phyloP scores from a whole-genome alignment of 2,113 vertebrate species.

The Notechis scutatus region DNA sequence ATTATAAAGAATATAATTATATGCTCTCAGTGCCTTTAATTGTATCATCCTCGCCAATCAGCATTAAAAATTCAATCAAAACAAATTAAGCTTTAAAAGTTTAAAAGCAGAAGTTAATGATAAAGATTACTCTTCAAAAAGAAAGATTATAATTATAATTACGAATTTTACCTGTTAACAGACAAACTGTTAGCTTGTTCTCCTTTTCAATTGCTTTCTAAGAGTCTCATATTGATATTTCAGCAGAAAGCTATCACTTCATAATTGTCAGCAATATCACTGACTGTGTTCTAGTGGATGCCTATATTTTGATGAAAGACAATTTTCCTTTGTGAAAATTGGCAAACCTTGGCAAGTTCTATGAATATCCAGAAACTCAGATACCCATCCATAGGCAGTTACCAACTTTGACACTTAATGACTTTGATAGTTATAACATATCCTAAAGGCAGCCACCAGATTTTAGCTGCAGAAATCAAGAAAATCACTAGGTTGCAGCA shows the following conservation, averaged over 20 bases:
- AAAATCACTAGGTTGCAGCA: not conserved
- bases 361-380: not conserved
- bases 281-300: not conserved
- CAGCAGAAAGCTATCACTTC: not conserved
- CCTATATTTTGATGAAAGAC: not conserved
- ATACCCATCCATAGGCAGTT: not conserved
- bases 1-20: constrained; percentile 70
- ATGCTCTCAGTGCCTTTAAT: constrained; percentile 65
- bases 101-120: constrained; percentile 60
- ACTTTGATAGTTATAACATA: not conserved
- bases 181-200: not conserved
- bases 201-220: not conserved
- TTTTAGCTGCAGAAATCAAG: not conserved
- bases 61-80: constrained; percentile 64
- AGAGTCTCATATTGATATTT: not conserved
- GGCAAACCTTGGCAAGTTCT: not conserved
- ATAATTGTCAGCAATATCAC: not conserved
- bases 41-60: constrained; percentile 64
- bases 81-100: constrained; percentile 63
- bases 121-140: constrained; percentile 49
- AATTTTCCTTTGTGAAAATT: not conserved
- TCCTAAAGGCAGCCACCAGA: not conserved
- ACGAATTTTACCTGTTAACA: constrained; percentile 29
- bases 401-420: not conserved
- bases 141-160: constrained; percentile 45